Percentiles rank a stretch among this genome's conserved stretches.
Evolutionary conservation across 92 coral and sea anemone genomes (phyloP).

Genomic region (Scolanthus callimorphus): DNA sequence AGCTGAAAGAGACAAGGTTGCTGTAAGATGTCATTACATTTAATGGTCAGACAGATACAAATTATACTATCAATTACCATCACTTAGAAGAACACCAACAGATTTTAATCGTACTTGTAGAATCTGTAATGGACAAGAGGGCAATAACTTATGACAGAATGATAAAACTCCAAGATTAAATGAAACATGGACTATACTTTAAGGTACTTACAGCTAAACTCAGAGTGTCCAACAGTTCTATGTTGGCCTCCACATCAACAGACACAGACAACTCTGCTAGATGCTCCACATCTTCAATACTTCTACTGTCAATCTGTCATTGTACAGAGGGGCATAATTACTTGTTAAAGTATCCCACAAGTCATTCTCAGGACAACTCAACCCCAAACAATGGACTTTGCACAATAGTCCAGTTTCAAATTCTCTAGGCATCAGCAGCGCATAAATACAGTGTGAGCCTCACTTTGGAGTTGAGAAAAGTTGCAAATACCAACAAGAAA

Average conservation of each 20-base stretch:
- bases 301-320: background rate
- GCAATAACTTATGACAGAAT: no score
- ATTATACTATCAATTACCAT: slow-evolving; percentile 16
- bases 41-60: no score
- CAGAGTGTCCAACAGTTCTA: slow-evolving; percentile 51
- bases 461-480: no score
- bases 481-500: background rate
- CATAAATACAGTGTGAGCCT: no score
- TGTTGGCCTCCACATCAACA: slow-evolving; percentile 28
- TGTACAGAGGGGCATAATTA: no score
- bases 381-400: background rate
- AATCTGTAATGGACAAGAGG: slow-evolving; percentile 15
- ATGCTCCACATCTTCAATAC: slow-evolving; percentile 10
- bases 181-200: background rate
- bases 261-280: slow-evolving; percentile 49
- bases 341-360: no score
- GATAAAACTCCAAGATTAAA: no score
- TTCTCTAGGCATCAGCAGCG: no score
- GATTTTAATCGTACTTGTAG: slow-evolving; percentile 22
- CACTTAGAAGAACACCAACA: slow-evolving; percentile 32
- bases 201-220: slow-evolving; percentile 34
- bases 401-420: background rate
- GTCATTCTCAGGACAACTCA: no score
- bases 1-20: no score
- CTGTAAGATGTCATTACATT: no score